Percentiles rank a stretch among this genome's conserved stretches.
phyloP scores from a whole-genome alignment of 2,797 vertebrate genomes.

The Oryzias dopingdopingensis region DNA sequence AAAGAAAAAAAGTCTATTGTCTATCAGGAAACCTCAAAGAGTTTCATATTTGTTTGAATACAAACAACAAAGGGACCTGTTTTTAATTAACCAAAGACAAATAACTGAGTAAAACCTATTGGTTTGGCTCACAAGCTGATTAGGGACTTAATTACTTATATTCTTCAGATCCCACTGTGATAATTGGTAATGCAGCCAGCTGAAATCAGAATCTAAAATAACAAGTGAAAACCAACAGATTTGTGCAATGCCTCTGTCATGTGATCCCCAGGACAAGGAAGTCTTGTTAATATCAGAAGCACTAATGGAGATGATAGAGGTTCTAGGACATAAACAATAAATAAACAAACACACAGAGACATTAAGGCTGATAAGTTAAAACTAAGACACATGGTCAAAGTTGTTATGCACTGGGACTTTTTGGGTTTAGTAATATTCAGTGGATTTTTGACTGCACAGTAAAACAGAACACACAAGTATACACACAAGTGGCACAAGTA shows the following conservation, averaged over 20 bases:
- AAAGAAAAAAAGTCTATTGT: neutral
- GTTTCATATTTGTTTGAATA: neutral
- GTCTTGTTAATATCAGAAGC: neutral
- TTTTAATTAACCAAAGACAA: conserved; percentile 8
- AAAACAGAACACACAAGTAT: no score
- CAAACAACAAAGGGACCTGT: neutral
- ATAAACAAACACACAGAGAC: neutral
- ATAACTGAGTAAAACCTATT: neutral
- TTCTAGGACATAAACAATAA: neutral
- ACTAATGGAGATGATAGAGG: neutral
- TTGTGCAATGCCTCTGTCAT: neutral
- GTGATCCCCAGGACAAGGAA: neutral
- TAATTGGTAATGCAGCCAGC: neutral
- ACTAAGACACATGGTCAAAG: no score
- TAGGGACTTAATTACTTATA: conserved; percentile 4
- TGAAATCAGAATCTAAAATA: neutral
- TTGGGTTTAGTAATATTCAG: no score
- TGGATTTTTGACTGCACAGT: no score
- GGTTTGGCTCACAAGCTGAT: neutral
- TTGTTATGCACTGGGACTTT: no score
- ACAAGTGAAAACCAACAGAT: neutral
- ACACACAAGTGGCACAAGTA: no score
- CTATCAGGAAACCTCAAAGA: neutral
- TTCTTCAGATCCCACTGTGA: neutral
- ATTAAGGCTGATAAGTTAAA: no score